Base-by-base conservation (phyloP, 2,797 vertebrate species). In the Chrosomus eos region DNA sequence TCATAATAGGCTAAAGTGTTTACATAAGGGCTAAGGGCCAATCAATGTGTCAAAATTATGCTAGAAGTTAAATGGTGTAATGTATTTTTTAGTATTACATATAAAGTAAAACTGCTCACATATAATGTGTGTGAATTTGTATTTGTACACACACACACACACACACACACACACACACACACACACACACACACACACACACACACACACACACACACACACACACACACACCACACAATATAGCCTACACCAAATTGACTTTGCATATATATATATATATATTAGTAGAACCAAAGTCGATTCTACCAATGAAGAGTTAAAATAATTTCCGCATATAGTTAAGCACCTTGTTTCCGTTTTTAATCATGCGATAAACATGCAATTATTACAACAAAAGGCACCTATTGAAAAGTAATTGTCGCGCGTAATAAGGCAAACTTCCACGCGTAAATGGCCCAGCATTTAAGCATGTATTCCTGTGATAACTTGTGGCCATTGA, bases 11-110 rank as follows among this genome's bases (percentile, higher is more conserved):
- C 91, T 95, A 94, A 95, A 94, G 94, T 96, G 95, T 97, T 97
- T 97, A 96, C 96, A 96, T 95, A 96, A 97, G 95, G 95, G 93
- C 94, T 95, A 94, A 93, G 94, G 95, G 92, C 94, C 94, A 95
- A 95, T 95, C 95, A 55, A 31, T 94, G 94, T 95, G 94, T 96
- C 95, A 95, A 92, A 95, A 94, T 95, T 94, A 95, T 92, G 94
- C 93, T 93, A 95, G 94, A 96, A 95, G 95, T 95, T 95, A 95
- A 96, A 94, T 95, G 95, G 94, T 92, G 94, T 94, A 93, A 95
- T 95, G 94, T 95, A 95, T 95, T 96, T 95, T 96, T 95, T 95
- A 94, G 94, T 94, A 94, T 94, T 94, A 95, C 94, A 95, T 95
- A 95, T 43, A 51, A 53, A 48, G 38, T 10, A 81, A 53, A 73